These are phyloP conservation scores for Struthidea cinerea DNA, from an alignment of 2,113 vertebrate genomes.

Conservation along the genomic window DNA sequence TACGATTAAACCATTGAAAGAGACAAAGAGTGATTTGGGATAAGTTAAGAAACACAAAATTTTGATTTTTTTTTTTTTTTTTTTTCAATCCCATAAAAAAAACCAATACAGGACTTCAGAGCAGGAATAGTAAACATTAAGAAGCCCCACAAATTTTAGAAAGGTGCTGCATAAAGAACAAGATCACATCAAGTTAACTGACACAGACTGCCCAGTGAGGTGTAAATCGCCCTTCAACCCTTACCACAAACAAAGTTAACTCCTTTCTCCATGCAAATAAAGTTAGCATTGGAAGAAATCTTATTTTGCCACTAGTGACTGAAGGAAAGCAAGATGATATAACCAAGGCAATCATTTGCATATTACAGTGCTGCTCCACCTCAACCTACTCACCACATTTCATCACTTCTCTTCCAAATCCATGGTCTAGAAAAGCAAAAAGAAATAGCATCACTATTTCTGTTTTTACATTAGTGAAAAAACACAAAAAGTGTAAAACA, in stretches of 20 bases:
- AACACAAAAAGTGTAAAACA: fast-evolving
- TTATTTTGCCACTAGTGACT: neutral
- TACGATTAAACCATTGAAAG: neutral
- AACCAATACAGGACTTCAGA: neutral
- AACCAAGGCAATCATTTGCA: neutral
- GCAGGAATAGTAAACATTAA: neutral
- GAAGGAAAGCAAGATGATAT: neutral
- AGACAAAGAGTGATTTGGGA: neutral
- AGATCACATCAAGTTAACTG: neutral
- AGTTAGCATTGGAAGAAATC: neutral
- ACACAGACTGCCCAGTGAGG: neutral
- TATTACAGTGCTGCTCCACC: neutral
- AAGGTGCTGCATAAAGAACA: neutral
- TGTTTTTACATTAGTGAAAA: neutral
- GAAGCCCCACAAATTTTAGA: neutral
- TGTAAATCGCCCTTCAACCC: neutral
- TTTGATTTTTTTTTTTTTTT: too few relatives aligned
- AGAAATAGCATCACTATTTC: neutral
- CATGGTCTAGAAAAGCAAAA: neutral
- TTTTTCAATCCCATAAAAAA: neutral
- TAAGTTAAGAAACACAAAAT: neutral
- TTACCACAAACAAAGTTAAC: neutral
- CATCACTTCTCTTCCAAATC: neutral
- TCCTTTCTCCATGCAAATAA: neutral
- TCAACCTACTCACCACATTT: conserved; percentile 49